Base-by-base conservation (phyloP, 2,113 vertebrate species). In the Saccopteryx bilineata region DNA sequence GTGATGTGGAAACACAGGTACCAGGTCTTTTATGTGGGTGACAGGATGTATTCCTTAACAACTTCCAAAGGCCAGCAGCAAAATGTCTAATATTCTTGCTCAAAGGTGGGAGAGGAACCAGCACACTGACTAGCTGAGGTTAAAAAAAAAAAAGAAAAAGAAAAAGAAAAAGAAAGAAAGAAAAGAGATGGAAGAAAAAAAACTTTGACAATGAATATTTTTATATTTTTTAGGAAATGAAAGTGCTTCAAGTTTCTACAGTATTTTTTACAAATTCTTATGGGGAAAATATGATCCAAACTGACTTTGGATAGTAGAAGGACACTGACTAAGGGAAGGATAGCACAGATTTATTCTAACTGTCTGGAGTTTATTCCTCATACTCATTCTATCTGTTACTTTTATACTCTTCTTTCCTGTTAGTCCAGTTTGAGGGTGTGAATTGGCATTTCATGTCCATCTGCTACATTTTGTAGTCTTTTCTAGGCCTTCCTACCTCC, bases 1-100 rank as follows among this genome's bases (percentile, higher is more conserved):
- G 96, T 99, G 97, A 99, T 99, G 99, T 99, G 99, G 99, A 99
- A 99, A 95, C 98, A 99, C 96, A 99, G 99, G 31, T 99, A 99
- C 97, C 99, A 99, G 98, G 99, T 99, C 89, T 99, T 99, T 96
- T 99, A 99, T 0, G 98, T 98, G 26, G 99, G 99, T 0, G 95
- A 98, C 48, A 98, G 99, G 97, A 98, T 99, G 15, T 96, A 98
- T 48, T 97, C 98, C 2, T 82, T 98, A 3, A 33, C 79, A 0
- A 52, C 97, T 24, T 65, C 98, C 0, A 95, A 98, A n/a, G 96
- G 98, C 87, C 98, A 98, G 23, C 98, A 98, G 97, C 98, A 99
- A 84, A 99, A 99, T 76, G 99, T 99, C 50, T 99, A 98, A 96
- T 7, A 23, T 60, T 26, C 71, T 66, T 28, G 46, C 84, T 86